Evolutionary conservation across 1,140 invertebrate genomes (phyloP).

Genomic region (Zeugodacus cucurbitae): DNA sequence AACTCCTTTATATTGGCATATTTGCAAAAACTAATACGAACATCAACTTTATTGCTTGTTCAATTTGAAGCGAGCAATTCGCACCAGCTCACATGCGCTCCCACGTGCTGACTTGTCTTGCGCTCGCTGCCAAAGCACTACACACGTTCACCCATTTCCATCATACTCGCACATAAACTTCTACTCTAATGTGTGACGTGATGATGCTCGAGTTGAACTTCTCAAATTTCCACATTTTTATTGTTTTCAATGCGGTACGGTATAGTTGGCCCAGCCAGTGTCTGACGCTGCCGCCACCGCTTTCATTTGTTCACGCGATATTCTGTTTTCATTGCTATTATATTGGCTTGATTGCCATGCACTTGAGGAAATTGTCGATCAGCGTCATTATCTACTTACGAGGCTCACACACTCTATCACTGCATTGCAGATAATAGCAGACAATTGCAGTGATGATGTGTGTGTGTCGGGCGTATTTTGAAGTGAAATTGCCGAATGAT

Average conservation of each 20-base stretch:
- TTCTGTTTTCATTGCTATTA: conserved; percentile 23
- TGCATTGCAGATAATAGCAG: not conserved
- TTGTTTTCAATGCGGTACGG: not conserved
- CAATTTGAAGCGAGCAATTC: conserved; percentile 1
- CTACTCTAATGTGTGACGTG: not conserved
- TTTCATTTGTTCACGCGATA: not conserved
- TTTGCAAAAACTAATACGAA: not conserved
- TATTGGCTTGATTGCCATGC: conserved; percentile 17
- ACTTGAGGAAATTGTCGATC: conserved; percentile 30
- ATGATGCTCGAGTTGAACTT: not conserved
- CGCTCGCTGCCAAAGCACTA: not conserved
- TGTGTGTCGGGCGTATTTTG: not conserved
- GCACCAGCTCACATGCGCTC: not conserved
- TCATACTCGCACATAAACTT: not conserved
- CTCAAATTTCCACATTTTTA: conserved; percentile 10
- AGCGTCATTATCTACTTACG: not conserved
- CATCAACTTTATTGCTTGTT: not conserved
- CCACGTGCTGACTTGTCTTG: not conserved
- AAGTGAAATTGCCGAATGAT: not conserved
- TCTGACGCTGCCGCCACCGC: not conserved
- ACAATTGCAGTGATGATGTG: not conserved
- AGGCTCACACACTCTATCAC: not conserved
- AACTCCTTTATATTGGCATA: not conserved
- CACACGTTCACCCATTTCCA: not conserved
- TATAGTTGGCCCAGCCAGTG: not conserved